Conservation (phyloP, 2,113 vertebrate species). For the Rousettus leschenaultii region DNA sequence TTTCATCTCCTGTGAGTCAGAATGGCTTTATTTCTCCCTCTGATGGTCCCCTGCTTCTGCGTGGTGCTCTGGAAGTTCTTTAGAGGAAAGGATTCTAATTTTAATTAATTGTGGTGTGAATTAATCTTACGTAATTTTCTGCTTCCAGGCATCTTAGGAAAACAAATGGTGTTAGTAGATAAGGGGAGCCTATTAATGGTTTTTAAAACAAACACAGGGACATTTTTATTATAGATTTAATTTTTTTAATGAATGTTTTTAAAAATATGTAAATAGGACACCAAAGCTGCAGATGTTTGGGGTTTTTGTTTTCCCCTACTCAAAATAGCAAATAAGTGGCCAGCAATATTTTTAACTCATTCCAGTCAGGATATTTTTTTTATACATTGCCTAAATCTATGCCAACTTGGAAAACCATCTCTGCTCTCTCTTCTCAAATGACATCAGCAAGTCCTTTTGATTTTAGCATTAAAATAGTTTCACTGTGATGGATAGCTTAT, state of each 20-base stretch:
- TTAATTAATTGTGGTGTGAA: conserved; percentile 78
- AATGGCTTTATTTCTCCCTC: conserved; percentile 65
- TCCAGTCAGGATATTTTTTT: conserved; percentile 49
- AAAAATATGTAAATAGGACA: conserved; percentile 60
- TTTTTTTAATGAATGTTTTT: conserved; percentile 73
- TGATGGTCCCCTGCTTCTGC: conserved; percentile 52
- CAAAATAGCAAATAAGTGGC: conserved; percentile 41
- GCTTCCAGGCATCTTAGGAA: conserved; percentile 70
- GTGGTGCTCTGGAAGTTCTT: conserved; percentile 66
- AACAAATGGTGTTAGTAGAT: conserved; percentile 79
- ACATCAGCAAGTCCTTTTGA: background rate
- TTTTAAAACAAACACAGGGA: conserved; percentile 67
- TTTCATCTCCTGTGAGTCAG: conserved; percentile 57
- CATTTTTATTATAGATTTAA: conserved; percentile 71
- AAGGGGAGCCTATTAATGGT: conserved; percentile 71
- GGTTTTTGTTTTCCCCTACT: background rate
- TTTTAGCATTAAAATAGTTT: conserved; percentile 36
- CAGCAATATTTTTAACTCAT: conserved; percentile 68
- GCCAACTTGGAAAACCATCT: background rate
- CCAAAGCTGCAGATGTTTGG: conserved; percentile 51
- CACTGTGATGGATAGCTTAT: background rate
- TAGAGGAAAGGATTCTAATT: conserved; percentile 70
- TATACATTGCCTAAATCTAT: conserved; percentile 46
- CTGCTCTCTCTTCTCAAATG: background rate
- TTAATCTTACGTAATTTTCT: conserved; percentile 71